Conservation (phyloP, 2,113 vertebrate species). For the Copsychus sechellarum region DNA sequence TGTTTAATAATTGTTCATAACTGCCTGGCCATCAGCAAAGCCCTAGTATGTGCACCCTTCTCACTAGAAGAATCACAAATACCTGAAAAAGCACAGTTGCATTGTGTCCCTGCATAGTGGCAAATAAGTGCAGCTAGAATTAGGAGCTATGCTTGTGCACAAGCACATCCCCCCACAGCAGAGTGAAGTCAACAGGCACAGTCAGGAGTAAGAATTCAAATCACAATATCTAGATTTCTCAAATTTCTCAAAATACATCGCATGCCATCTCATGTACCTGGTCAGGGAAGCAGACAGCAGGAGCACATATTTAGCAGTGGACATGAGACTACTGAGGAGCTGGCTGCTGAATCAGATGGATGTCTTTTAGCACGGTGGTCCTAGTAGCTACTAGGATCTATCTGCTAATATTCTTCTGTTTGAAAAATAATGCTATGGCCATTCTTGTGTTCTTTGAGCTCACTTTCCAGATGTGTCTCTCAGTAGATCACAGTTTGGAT, state of each 20-base stretch:
- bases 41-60: neutral
- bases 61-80: neutral
- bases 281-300: neutral
- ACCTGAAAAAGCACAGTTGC: neutral
- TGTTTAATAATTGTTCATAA: neutral
- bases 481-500: neutral
- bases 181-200: neutral
- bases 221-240: neutral
- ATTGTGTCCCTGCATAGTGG: neutral
- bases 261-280: neutral
- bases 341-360: neutral
- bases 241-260: neutral
- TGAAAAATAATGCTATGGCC: neutral
- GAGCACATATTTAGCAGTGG: neutral
- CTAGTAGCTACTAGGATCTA: neutral
- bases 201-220: neutral
- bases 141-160: neutral
- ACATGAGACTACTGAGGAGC: neutral
- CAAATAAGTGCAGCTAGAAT: neutral
- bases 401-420: neutral
- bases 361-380: neutral
- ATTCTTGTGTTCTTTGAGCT: neutral
- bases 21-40: neutral
- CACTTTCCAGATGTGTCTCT: neutral
- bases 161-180: accelerated